phyloP scores from a whole-genome alignment of 2,888 invertebrate genomes.

The Eupelmus urozonus region DNA sequence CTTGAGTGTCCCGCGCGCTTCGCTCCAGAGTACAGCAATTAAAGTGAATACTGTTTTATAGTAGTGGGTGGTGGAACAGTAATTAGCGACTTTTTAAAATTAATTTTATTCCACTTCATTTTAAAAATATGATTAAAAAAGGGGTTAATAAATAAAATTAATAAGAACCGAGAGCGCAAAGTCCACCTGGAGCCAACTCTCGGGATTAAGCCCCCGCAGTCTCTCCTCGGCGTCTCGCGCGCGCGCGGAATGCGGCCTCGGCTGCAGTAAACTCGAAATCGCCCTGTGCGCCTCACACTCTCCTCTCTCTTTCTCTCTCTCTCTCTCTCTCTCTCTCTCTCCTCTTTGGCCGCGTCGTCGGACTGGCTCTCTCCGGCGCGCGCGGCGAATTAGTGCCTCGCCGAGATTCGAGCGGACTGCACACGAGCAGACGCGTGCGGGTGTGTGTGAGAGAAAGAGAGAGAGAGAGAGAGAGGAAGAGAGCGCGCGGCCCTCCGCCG shows the following conservation, averaged over 20 bases:
- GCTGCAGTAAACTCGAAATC: constrained; percentile 62
- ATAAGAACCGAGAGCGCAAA: no score
- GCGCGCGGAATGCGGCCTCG: constrained; percentile 62
- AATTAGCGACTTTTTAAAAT: no score
- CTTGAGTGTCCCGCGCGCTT: no score
- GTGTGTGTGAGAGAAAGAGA: background rate
- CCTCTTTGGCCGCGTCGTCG: background rate
- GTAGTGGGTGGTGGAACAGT: no score
- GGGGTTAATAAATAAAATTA: no score
- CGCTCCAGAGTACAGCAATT: no score
- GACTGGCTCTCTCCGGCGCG: background rate
- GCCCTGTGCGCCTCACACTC: background rate
- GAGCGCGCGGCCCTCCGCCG: background rate
- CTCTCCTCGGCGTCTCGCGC: constrained; percentile 18
- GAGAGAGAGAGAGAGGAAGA: no score
- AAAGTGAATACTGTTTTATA: no score
- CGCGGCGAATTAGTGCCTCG: constrained; percentile 49
- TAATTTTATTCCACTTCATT: no score
- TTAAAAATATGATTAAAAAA: no score
- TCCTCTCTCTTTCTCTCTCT: background rate
- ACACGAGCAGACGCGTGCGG: constrained; percentile 27
- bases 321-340: constrained; percentile 9
- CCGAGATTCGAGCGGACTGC: constrained; percentile 47
- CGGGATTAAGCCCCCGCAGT: no score
- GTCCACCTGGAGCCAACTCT: no score